Evolutionary conservation across 1,140 invertebrate species (phyloP).

Genomic region (Dufourea novaeangliae): DNA sequence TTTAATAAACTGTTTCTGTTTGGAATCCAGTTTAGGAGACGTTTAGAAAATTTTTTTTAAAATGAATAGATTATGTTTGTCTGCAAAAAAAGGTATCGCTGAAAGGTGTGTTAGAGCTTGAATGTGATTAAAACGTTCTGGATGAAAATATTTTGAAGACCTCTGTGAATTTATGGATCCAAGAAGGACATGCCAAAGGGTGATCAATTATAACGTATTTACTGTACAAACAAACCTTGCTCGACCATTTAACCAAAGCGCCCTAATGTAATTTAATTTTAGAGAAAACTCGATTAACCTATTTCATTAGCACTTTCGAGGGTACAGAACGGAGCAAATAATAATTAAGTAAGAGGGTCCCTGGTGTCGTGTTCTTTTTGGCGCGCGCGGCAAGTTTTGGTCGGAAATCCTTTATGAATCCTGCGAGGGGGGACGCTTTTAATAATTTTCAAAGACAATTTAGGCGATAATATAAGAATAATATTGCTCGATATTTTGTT

Average conservation of each 20-base stretch:
- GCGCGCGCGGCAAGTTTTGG: not conserved
- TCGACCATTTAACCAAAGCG: slow-evolving; percentile 34
- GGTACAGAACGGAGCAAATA: not conserved
- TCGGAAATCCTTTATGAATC: not conserved
- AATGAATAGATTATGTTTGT: too few relatives aligned
- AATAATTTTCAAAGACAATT: not conserved
- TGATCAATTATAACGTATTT: slow-evolving; percentile 39
- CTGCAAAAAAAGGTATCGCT: too few relatives aligned
- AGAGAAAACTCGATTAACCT: slow-evolving; percentile 1
- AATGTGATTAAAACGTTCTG: not conserved
- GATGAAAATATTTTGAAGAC: not conserved
- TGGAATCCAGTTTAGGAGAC: too few relatives aligned
- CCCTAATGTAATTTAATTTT: slow-evolving; percentile 20
- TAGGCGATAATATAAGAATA: too few relatives aligned
- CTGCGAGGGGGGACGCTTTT: not conserved
- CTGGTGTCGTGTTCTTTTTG: not conserved
- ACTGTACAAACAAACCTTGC: slow-evolving; percentile 24
- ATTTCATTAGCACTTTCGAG: slow-evolving; percentile 6
- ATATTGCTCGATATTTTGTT: too few relatives aligned
- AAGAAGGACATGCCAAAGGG: not conserved
- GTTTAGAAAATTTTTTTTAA: too few relatives aligned
- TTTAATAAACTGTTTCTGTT: too few relatives aligned
- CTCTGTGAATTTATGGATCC: not conserved
- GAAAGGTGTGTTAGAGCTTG: too few relatives aligned
- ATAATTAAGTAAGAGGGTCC: not conserved